These are phyloP conservation scores for Pangasius djambal DNA, from an alignment of 2,797 vertebrate species.

Conservation along the genomic window DNA sequence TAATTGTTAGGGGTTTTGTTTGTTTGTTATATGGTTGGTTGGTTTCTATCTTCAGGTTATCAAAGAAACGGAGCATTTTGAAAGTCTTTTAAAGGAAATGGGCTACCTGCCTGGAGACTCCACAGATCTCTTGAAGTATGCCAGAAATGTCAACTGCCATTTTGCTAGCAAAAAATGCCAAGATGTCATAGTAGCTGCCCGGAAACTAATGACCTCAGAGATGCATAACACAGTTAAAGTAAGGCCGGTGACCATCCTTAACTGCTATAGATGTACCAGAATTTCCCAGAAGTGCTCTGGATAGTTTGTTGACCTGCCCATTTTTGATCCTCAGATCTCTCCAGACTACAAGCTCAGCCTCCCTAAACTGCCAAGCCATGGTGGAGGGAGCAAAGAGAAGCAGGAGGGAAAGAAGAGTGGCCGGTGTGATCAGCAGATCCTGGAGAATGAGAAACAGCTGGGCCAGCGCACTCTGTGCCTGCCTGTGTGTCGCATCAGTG, in stretches of 20 bases:
- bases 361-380: conserved; percentile 77
- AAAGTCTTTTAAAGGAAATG: conserved; percentile 85
- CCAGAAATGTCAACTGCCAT: conserved; percentile 91
- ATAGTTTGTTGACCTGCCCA: not conserved
- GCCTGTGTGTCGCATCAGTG: conserved; percentile 89
- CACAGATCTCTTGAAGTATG: conserved; percentile 89
- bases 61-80: conserved; percentile 89
- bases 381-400: conserved; percentile 64
- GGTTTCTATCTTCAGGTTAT: conserved; percentile 81
- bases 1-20: not conserved
- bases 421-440: conserved; percentile 48
- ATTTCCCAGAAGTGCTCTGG: not conserved
- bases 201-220: conserved; percentile 94
- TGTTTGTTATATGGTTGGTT: not conserved
- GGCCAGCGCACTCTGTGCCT: conserved; percentile 81
- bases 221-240: conserved; percentile 97
- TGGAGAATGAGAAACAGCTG: conserved; percentile 78
- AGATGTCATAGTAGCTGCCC: conserved; percentile 90
- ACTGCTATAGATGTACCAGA: not conserved
- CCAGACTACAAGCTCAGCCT: conserved; percentile 78
- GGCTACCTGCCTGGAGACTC: conserved; percentile 81
- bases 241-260: conserved; percentile 37
- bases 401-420: conserved; percentile 54
- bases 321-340: conserved; percentile 75
- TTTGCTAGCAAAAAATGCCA: conserved; percentile 97